phyloP scores from a whole-genome alignment of 1,140 invertebrate species.

The Euglossa dilemma region DNA sequence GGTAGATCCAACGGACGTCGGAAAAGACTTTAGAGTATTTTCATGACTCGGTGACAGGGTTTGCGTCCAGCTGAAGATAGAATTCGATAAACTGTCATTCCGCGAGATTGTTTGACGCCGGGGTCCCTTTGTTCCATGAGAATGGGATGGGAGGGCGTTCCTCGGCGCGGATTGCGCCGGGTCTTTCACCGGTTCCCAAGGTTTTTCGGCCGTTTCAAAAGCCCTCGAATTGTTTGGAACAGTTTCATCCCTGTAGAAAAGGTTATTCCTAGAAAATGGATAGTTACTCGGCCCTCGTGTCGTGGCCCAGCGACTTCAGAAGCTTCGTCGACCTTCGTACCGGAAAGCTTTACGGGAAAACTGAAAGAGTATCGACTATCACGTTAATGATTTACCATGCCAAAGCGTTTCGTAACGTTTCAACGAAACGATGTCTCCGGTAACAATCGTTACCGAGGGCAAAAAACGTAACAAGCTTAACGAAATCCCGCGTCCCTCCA shows the following conservation, averaged over 20 bases:
- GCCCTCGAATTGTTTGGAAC: not conserved
- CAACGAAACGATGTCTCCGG: not conserved
- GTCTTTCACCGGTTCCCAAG: not conserved
- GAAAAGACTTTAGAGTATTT: not conserved
- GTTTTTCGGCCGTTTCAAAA: not conserved
- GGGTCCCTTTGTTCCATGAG: not conserved
- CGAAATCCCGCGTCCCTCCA: not conserved
- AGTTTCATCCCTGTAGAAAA: not conserved
- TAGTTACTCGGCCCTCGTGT: not conserved
- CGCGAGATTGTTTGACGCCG: not conserved
- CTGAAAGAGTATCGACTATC: not conserved
- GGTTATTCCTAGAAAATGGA: not conserved
- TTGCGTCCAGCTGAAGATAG: not conserved
- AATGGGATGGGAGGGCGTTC: not conserved
- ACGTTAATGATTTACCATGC: not conserved
- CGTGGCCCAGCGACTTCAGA: not conserved
- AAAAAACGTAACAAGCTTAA: not conserved
- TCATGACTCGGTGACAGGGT: not conserved
- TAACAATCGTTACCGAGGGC: not conserved
- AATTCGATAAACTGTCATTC: slow-evolving; percentile 8
- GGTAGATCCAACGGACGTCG: not conserved
- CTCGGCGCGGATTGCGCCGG: not conserved
- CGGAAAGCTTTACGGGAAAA: no score
- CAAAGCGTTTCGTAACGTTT: not conserved
- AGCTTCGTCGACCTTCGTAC: not conserved